Base-by-base conservation (phyloP, 2,113 vertebrate species). In the Tyto alba region DNA sequence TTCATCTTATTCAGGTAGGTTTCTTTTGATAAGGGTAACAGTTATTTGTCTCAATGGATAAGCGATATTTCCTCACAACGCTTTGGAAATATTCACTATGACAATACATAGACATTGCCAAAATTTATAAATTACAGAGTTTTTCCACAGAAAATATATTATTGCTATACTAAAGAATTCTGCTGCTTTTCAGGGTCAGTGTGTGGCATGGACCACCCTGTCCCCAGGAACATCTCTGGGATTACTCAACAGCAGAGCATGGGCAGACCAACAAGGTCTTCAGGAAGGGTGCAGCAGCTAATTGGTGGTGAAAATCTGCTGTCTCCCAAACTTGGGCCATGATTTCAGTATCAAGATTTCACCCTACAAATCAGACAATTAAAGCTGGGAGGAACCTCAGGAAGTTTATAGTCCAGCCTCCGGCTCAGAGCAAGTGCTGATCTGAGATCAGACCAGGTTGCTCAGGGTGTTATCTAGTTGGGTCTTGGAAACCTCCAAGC, bases 401-500 rank as follows among this genome's bases (percentile, higher is more conserved):
- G 20, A 81, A 3, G 9, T 32, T 43, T 32, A 13, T 41, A 25
- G 7, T 62, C 18, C 13, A 77, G 5, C 11, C 7, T 72, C 5
- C 13, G 52, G 20, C 22, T n/a, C 47, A 67, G 43, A 14, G 7
- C 16, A 72, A 13, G 10, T 50, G 4, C 6, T 6, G 1, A 2
- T 5, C 9, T 84, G 22, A 87, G 55, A 19, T 53, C 13, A 84
- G 45, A 45, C 5, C 5, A 30, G 0, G 7, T 62, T 69, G 6
- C 3, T 55, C 13, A 57, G 6, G n/a, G 1, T 32, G 34, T 43
- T 60, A 4, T 2, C 7, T 16, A 7, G 3, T 0, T 38, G 9
- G 6, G 16, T 67, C 15, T 66, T 45, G 20, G 40, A 77, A 80
- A 69, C 9, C 1, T 34, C 19, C 4, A 6, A 30, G 21, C 5